A percentile compares a stretch with the other conserved stretches of the same genome.
Conservation (phyloP, 2,888 invertebrate species). For the Gisinianus flammeolus region DNA sequence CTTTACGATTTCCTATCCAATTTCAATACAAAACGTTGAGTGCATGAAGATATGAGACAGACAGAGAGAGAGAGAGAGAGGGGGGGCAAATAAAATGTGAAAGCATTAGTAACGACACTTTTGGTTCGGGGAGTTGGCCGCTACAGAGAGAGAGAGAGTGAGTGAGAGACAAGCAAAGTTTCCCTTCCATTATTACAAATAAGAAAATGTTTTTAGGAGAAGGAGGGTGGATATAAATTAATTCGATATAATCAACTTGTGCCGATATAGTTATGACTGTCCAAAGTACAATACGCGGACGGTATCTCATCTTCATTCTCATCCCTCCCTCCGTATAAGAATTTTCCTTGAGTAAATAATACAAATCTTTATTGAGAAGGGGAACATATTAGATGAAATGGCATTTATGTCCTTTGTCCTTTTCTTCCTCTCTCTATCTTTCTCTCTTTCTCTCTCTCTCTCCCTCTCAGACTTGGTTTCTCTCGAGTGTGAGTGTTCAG, state of each 20-base stretch:
- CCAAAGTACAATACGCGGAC: not conserved
- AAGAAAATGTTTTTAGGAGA: not conserved
- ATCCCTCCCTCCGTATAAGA: not conserved
- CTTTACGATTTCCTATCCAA: too few relatives aligned
- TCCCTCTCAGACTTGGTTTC: not conserved
- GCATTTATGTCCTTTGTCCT: conserved; percentile 8
- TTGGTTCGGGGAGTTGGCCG: not conserved
- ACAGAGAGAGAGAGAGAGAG: not conserved
- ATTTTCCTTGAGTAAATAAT: conserved; percentile 33
- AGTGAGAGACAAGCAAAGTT: too few relatives aligned
- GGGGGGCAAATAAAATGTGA: not conserved
- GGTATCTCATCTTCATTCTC: not conserved
- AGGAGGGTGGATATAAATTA: not conserved
- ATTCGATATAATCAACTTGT: not conserved
- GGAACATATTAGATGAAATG: conserved; percentile 55
- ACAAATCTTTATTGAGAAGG: conserved; percentile 47
- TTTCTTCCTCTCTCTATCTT: not conserved
- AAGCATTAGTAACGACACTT: not conserved
- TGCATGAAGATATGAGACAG: too few relatives aligned
- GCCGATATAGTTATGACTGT: not conserved
- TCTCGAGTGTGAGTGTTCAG: conserved; percentile 19
- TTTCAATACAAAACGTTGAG: too few relatives aligned
- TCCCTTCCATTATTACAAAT: not conserved
- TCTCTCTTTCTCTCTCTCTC: not conserved
- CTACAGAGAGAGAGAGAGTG: not conserved